These are phyloP conservation scores for Misgurnus anguillicaudatus DNA, from an alignment of 2,113 vertebrate genomes.

Conservation along the genomic window DNA sequence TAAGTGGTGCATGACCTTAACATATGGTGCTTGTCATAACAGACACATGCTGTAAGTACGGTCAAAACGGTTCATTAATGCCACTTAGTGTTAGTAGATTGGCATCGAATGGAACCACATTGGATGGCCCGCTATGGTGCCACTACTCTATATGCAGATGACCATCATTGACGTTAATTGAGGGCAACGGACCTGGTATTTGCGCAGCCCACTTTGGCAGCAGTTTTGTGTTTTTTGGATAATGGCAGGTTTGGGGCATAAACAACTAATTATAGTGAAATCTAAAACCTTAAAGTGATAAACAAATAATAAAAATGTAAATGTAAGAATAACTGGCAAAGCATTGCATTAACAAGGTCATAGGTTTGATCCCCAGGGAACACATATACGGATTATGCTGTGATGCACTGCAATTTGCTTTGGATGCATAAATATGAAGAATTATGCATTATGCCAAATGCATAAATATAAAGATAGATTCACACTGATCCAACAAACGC, in stretches of 20 bases:
- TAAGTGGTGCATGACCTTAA: constrained; percentile 1
- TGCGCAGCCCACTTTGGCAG: constrained; percentile 20
- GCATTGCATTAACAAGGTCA: too few relatives aligned
- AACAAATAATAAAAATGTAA: background rate
- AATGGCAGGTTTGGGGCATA: constrained; percentile 11
- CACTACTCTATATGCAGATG: background rate
- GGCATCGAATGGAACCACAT: background rate
- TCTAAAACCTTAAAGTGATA: background rate
- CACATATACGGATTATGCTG: too few relatives aligned
- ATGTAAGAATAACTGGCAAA: background rate
- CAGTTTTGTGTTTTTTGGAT: constrained; percentile 16
- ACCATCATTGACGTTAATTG: constrained; percentile 14
- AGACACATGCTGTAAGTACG: background rate
- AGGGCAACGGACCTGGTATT: constrained; percentile 9
- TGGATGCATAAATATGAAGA: background rate
- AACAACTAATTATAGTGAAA: constrained; percentile 20
- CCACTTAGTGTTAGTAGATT: constrained; percentile 31
- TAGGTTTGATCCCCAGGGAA: background rate
- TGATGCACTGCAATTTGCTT: background rate
- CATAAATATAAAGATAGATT: background rate
- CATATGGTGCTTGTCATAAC: constrained; percentile 39
- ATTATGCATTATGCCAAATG: too few relatives aligned
- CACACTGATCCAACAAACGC: too few relatives aligned
- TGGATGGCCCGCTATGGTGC: background rate
- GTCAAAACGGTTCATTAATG: constrained; percentile 34